These are phyloP conservation scores for Papilio polytes DNA, from an alignment of 1,140 invertebrate species.

Conservation along the genomic window DNA sequence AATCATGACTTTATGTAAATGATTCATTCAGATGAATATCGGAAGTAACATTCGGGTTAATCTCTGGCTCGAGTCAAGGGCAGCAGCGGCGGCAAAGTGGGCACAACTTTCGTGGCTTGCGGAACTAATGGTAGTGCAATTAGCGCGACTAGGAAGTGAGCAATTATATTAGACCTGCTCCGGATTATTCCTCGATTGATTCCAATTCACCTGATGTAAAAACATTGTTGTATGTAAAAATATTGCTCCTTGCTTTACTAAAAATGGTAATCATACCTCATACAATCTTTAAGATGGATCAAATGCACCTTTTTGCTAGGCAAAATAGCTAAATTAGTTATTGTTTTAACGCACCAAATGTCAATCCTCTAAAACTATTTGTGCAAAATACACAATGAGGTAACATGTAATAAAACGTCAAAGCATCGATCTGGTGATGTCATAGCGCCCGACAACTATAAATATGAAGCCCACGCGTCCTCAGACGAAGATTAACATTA, in stretches of 20 bases:
- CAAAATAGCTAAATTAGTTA: not conserved
- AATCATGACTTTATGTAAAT: not conserved
- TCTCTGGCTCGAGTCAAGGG: slow-evolving; percentile 48
- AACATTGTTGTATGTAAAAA: slow-evolving; percentile 14
- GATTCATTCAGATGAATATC: slow-evolving; percentile 2
- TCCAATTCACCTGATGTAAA: slow-evolving; percentile 53
- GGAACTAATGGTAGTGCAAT: slow-evolving; percentile 75
- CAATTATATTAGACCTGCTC: slow-evolving; percentile 67
- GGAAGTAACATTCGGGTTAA: slow-evolving; percentile 9
- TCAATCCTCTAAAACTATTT: not conserved
- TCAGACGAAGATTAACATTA: slow-evolving; percentile 60
- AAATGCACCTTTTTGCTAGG: not conserved
- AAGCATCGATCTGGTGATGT: slow-evolving; percentile 66
- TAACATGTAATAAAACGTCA: slow-evolving; percentile 48
- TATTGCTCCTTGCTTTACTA: too few species aligned
- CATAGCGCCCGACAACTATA: slow-evolving; percentile 68
- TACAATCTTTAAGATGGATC: not conserved
- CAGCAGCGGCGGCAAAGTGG: slow-evolving; percentile 50
- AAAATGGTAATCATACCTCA: not conserved
- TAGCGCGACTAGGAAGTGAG: slow-evolving; percentile 70
- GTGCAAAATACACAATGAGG: slow-evolving; percentile 17
- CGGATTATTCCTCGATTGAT: slow-evolving; percentile 62
- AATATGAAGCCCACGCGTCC: slow-evolving; percentile 66
- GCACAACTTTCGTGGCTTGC: slow-evolving; percentile 62
- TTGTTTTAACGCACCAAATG: not conserved